Evolutionary conservation across 2,113 vertebrate species (phyloP), one percentile per base, ranked within the genome.

Genomic region (Calcarius ornatus): DNA sequence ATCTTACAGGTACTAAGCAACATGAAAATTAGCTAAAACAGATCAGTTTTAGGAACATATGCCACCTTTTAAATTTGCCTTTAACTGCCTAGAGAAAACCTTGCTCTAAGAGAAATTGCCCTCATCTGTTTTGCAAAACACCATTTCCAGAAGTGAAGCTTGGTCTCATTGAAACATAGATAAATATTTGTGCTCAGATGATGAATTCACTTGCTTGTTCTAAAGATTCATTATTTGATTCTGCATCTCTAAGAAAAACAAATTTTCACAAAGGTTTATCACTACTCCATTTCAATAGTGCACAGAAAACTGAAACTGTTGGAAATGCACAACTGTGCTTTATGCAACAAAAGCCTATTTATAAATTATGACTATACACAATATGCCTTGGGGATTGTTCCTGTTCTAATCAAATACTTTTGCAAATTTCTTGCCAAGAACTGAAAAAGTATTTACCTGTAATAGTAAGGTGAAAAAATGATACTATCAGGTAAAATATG

Each of bases 231-330:
- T 93, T 69, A 89, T 90, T 95, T 65, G 69, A 92, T 60, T 68
- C 24, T 86, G 60, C 79, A 71, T 68, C 61, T 48, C 37, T 76
- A 93, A 93, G 66, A 79, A 93, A 96, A 97, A 68, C 72, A 96
- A 86, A 92, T 35, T 51, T 54, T 24, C 31, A 57, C 77, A 76
- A 82, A 88, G 59, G 45, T 93, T 86, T 88, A 89, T 88, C 90
- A 78, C 50, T 45, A 15, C 43, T 79, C 21, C 28, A 54, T 83
- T 94, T 90, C 77, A 95, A 79, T 37, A 93, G 69, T 53, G 73
- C 70, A 69, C 45, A 88, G 88, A 88, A 96, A 91, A 53, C 68
- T 50, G 64, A 76, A 88, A 69, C 54, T 63, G 50, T 25, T 95
- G 86, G 43, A 89, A 92, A 90, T 50, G 59, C 2, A 8, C 82